Evolutionary conservation across 2,113 vertebrate genomes (phyloP), one percentile per base, ranked within the genome.

Genomic region (Xiphophorus maculatus): DNA sequence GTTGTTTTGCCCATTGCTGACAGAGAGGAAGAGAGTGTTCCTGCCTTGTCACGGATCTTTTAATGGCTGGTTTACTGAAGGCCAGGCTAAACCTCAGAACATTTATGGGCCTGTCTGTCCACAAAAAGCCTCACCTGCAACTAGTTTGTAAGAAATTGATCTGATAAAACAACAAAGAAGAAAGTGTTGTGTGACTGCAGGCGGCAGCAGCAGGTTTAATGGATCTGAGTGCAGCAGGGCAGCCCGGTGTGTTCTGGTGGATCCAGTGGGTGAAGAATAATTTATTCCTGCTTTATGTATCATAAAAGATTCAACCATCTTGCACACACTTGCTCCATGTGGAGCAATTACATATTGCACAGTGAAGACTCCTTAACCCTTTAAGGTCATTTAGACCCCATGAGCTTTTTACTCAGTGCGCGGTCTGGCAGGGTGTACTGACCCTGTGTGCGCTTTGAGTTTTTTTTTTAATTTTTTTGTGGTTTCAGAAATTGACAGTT

Each of bases 251-350:
- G 25, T 32, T 30, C 33, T 42, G 42, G 3, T 40, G 25, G 28
- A 44, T 2, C 63, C 35, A 0, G 81, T 83, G 76, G 83, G 83
- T 6, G 76, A 71, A 27, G 76, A 72, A 84, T 71, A 65, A 69
- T 65, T 3, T 13, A 25, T 72, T 54, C 44, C 3, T 15, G 68
- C 42, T 48, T 79, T 54, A 58, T 85, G 87, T 76, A 79, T 88
- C 76, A 40, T 82, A 8, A 85, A 87, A 85, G 72, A 85, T 74
- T 76, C 80, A 58, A 11, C 7, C 25, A 64, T 30, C 85, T 75
- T 82, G 77, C 81, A 75, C 85, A 70, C 64, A 33, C 5, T 48
- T 48, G 44, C 17, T 48, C 73, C 73, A 76, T 54, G 33, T 63
- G 48, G 58, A 35, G 77, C 73, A 48, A 66, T 28, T 66, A 84